Evolutionary conservation across 2,888 invertebrate genomes (phyloP), one percentile per base, ranked within the genome.

Genomic region (Tenthredo scrophulariae): DNA sequence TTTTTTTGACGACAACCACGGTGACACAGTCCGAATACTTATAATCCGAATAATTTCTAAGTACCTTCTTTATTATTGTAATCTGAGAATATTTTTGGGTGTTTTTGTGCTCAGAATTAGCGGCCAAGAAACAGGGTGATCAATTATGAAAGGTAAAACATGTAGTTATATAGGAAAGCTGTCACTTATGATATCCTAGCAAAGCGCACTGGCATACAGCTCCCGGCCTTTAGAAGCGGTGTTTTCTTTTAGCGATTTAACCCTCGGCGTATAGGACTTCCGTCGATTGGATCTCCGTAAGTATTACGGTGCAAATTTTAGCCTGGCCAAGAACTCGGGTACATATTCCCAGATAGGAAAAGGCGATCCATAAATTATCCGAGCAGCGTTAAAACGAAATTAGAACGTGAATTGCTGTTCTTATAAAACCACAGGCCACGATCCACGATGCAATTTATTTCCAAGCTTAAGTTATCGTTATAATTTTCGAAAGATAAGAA

Each of bases 361-460:
- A 70, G 26, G 83, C 50, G 83, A 83, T 83, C 67, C 83, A 83
- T 83, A 67, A 83, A 83, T 83, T 83, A 67, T 46, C n/a, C 67
- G 46, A 70, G 83, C 83, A 83, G 40, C 83, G 67, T 46, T 83
- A 22, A 67, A 83, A 83, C 33, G 33, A 70, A 83, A 67, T 83
- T 83, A 67, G 80, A 80, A 80, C 80, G 80, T 80, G 80, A 80
- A 80, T 80, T 80, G 80, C 80, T 62, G 80, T 80, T 80, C 80
- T 80, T 80, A 62, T 80, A 62, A 54, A 80, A 80, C 37, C 62
- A 62, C 29, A 15, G 58, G 80, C 37, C 7, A 18, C 58, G 77
- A 43, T 29, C 50, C 50, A n/a, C 40, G 58, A 80, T 80, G 62
- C 80, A 80, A 80, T 80, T 80, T 62, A 80, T 80, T 80, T 40